Base-by-base conservation (phyloP, 2,113 vertebrate species). In the Tragulus kanchil region DNA sequence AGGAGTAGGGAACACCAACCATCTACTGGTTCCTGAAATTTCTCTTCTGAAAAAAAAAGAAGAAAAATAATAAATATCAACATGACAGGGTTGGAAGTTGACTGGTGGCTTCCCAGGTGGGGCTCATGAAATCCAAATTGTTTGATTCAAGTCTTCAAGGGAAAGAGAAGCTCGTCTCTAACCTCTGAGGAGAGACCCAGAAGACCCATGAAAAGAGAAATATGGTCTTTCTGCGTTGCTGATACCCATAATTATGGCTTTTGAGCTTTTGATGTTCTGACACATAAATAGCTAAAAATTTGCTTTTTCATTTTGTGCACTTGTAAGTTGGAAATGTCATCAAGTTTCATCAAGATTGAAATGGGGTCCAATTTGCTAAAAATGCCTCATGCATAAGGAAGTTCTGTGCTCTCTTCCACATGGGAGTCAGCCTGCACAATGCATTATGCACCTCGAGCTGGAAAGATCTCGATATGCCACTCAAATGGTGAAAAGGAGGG, bases 271-370 rank as follows among this genome's bases (percentile, higher is more conserved):
- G 98, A 98, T 98, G 96, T 98, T 96, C 97, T 97, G 98, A 99
- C 98, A 98, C 97, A 98, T 98, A 98, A 97, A 98, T 96, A 98
- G 98, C 98, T 98, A 98, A 90, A 98, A 98, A 98, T 98, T 98
- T 97, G 93, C 97, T 97, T 97, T 97, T 98, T 95, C 97, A 95
- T 98, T 98, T 98, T 98, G 93, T 90, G 92, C 7, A 3, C 98
- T 93, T 97, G 97, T 97, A 98, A 98, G 98, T 98, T 95, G 98
- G 98, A 98, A 98, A 98, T 98, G 98, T 99, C 98, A 98, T 96
- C 97, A 98, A 98, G 98, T 98, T 99, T 98, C 98, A 97, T 97
- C 98, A 98, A 98, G 98, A 99, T 97, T 95, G 92, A 98, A 98
- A 98, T 95, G 98, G 98, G 96, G 98, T 99, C 98, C 98, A 97